phyloP scores from a whole-genome alignment of 2,888 invertebrate species.

The Panzeria rudis region DNA sequence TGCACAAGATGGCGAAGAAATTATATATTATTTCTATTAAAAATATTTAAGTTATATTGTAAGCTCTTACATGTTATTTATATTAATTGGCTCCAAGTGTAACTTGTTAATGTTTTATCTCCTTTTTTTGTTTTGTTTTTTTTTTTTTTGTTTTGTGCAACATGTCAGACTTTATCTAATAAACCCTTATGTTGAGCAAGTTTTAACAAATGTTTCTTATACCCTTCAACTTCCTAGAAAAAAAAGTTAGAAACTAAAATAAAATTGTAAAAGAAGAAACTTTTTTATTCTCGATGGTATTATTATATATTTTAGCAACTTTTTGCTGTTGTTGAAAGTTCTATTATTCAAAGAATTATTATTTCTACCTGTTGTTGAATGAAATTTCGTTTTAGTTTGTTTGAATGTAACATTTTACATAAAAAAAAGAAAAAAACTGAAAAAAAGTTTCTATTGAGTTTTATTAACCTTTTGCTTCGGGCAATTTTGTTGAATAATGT shows the following conservation, averaged over 20 bases:
- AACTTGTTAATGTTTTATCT: conserved; percentile 56
- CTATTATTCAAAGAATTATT: conserved; percentile 28
- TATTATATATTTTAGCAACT: conserved; percentile 58
- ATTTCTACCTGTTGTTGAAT: conserved; percentile 65
- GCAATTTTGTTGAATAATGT: conserved; percentile 65
- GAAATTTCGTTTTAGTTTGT: not conserved
- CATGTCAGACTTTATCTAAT: conserved; percentile 71
- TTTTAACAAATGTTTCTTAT: conserved; percentile 70
- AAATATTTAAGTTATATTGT: not conserved
- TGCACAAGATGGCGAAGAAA: not conserved
- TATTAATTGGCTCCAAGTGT: conserved; percentile 71
- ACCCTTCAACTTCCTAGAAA: conserved; percentile 52
- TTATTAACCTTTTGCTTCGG: conserved; percentile 70
- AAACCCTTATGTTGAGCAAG: conserved; percentile 70
- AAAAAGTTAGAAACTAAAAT: conserved; percentile 8
- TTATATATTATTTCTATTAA: not conserved
- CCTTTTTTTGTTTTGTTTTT: conserved; percentile 6
- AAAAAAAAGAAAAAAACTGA: not conserved
- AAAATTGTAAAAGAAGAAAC: conserved; percentile 29
- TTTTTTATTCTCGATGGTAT: conserved; percentile 68
- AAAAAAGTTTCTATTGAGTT: conserved; percentile 67
- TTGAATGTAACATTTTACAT: conserved; percentile 16
- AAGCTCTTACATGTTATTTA: conserved; percentile 46
- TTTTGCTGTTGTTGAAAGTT: conserved; percentile 20
- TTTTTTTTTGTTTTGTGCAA: conserved; percentile 12